Evolutionary conservation across 2,888 invertebrate species (phyloP).

Genomic region (Caenorhabditis imperialis): DNA sequence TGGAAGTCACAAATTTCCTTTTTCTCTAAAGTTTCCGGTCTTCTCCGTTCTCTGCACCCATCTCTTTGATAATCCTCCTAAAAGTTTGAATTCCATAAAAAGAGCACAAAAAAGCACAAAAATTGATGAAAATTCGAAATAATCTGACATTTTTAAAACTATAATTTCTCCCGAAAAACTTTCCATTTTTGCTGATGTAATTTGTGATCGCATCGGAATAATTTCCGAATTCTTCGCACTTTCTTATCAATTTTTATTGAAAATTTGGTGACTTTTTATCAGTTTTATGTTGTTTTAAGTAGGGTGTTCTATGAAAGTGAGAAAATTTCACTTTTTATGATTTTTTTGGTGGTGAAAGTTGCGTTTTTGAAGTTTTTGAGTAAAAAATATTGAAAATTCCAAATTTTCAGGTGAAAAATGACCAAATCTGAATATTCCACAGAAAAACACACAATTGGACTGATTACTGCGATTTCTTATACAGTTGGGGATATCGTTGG

Average conservation of each 20-base stretch:
- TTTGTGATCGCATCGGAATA: conserved; percentile 18
- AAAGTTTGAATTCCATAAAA: no score
- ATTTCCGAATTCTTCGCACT: conserved; percentile 4
- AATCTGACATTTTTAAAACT: no score
- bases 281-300: no score
- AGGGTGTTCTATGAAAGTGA: conserved; percentile 32
- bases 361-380: conserved; percentile 5
- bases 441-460: conserved; percentile 58
- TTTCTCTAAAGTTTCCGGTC: no score
- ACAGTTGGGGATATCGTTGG: conserved; percentile 81
- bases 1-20: no score
- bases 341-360: background rate
- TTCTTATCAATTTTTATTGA: background rate
- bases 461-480: conserved; percentile 70
- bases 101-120: no score
- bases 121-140: no score
- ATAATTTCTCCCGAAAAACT: no score
- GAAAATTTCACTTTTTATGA: conserved; percentile 24
- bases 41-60: no score
- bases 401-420: conserved; percentile 15
- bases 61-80: no score
- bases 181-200: conserved; percentile 31
- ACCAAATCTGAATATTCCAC: conserved; percentile 18
- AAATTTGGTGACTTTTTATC: background rate
- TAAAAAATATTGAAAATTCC: background rate